Base-by-base conservation (phyloP, 1,140 invertebrate species). In the Antheraea mylitta region DNA sequence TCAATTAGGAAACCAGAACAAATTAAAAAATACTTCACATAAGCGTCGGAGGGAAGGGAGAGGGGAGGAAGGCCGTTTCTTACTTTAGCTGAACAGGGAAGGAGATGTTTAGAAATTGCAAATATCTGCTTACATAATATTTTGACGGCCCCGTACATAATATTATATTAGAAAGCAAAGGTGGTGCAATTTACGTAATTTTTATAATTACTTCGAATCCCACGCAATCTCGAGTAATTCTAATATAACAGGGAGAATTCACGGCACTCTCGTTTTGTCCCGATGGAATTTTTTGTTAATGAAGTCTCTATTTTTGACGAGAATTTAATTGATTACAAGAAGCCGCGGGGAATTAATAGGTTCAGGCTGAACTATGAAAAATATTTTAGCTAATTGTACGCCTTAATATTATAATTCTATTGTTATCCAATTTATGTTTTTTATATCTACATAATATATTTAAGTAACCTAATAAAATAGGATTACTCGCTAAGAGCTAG, bases 161-260 rank as follows among this genome's bases (percentile, higher is more conserved):
- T 2, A 53, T 16, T 16, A 13, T 53, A 53, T 53, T 53, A 13
- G 5, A 53, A 53, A 53, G 45, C 16, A n/a, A 7, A 42, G 0
- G 45, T 1, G 45, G 16, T 53, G 45, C 45, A 53, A 53, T 30
- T 59, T 11, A 61, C 19, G 60, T 22, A 58, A 64, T 58, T 42
- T 66, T 66, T 64, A 60, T 74, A 77, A 77, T 74, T 77, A 77
- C 70, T 68, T 69, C 18, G 53, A 65, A 77, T 74, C 75, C 70
- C 66, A 61, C 68, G 66, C 74, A 74, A 77, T 74, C 75, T 73
- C 66, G 37, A 67, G 58, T 74, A 77, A 77, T 77, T 77, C 66
- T 77, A 74, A 74, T 74, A 72, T 72, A 77, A 70, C 72, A 65
- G 67, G 70, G 70, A 70, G 69, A 61, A 72, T 72, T 64, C 70